Evolutionary conservation across 1,140 invertebrate genomes (phyloP).

Genomic region (Drusus annulatus): DNA sequence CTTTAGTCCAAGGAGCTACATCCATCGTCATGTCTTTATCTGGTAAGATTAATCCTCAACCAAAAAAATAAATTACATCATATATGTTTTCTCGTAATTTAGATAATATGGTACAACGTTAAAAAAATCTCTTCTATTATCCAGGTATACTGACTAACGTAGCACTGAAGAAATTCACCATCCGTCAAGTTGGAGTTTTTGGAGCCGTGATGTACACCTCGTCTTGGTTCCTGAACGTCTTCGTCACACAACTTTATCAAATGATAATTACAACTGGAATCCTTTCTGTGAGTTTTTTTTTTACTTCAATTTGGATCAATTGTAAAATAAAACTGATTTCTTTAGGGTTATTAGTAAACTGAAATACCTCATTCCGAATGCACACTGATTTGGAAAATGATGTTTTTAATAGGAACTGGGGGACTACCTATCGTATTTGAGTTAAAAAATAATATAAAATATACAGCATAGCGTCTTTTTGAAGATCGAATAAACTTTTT

Average conservation of each 20-base stretch:
- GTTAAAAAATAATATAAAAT: no score
- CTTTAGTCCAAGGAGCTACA: constrained; percentile 69
- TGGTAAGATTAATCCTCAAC: constrained; percentile 58
- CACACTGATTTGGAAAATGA: no score
- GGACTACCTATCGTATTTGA: no score
- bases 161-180: constrained; percentile 69
- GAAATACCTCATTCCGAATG: no score
- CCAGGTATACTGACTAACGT: constrained; percentile 72
- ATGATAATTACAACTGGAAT: constrained; percentile 73
- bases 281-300: constrained; percentile 67
- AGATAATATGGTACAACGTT: no score
- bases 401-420: no score
- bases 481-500: no score
- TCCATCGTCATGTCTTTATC: constrained; percentile 66
- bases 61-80: no score
- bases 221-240: constrained; percentile 70
- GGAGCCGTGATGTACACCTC: constrained; percentile 70
- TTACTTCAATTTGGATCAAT: not conserved
- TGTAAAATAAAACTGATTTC: not conserved
- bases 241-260: constrained; percentile 70
- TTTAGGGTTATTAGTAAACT: no score
- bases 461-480: no score
- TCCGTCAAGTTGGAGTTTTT: constrained; percentile 69
- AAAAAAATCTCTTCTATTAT: no score
- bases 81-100: no score